Conservation (phyloP, 2,797 vertebrate species). For the Hoplostethus mediterraneus region DNA sequence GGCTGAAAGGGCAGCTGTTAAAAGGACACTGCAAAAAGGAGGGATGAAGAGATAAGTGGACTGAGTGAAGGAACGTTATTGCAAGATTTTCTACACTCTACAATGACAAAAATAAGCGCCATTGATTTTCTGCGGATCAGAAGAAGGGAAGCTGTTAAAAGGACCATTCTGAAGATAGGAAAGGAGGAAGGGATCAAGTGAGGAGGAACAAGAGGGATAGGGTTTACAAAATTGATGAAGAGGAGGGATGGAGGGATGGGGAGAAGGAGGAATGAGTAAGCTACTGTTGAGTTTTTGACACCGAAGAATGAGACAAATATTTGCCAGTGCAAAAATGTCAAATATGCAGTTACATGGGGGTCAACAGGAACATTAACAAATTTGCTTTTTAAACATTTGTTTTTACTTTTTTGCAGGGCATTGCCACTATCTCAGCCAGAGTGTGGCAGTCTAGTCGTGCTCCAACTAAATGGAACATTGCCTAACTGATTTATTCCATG, state of each 20-base stretch:
- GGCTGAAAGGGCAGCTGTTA: neutral
- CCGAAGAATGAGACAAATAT: no score
- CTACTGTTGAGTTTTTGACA: no score
- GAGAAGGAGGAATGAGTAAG: neutral
- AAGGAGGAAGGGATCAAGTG: neutral
- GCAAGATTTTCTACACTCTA: neutral
- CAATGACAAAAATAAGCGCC: neutral
- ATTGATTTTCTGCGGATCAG: neutral
- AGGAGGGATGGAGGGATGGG: neutral
- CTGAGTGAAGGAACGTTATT: neutral
- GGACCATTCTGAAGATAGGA: neutral
- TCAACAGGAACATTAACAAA: no score
- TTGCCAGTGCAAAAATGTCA: no score
- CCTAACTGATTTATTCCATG: conserved; percentile 42
- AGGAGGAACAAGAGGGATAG: neutral
- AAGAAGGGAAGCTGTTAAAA: neutral
- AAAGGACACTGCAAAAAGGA: no score
- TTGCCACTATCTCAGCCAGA: no score
- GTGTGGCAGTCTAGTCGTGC: conserved; percentile 3
- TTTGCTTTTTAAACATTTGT: no score
- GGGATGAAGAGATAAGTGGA: neutral
- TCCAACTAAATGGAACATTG: conserved; percentile 10
- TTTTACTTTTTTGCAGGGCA: no score
- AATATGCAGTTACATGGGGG: no score
- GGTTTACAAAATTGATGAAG: no score